Percentiles rank a stretch among this genome's conserved stretches.
These are phyloP conservation scores for Azorinus chamasolen DNA, from an alignment of 2,888 invertebrate genomes.

Conservation along the genomic window DNA sequence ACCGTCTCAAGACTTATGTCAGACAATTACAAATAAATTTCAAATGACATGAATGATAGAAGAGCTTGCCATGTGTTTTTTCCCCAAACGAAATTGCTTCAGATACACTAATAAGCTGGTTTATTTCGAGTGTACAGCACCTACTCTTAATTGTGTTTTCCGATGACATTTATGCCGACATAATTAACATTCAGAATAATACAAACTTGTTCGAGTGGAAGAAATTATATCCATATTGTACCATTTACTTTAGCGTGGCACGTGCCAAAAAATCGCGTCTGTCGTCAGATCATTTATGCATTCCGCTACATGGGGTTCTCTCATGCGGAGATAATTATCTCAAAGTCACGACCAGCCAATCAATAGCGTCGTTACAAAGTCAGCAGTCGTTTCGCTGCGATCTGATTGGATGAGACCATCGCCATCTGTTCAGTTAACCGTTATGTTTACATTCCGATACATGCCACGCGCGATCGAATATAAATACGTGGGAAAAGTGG, in stretches of 20 bases:
- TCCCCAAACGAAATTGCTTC: too few relatives aligned
- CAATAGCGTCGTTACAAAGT: constrained; percentile 34
- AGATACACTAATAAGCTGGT: too few relatives aligned
- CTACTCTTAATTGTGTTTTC: constrained; percentile 34
- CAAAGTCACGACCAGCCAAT: constrained; percentile 45
- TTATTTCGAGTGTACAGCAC: too few relatives aligned
- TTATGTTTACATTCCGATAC: constrained; percentile 69
- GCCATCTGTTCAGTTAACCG: constrained; percentile 64
- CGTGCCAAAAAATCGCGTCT: constrained; percentile 62
- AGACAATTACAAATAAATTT: too few relatives aligned
- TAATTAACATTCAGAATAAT: constrained; percentile 56
- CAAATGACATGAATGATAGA: too few relatives aligned
- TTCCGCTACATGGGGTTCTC: constrained; percentile 44
- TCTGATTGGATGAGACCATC: constrained; percentile 58
- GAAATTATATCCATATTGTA: constrained; percentile 64
- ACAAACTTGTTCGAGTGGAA: constrained; percentile 58
- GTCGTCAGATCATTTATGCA: constrained; percentile 44
- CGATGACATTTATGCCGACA: constrained; percentile 55
- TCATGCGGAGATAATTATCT: constrained; percentile 54
- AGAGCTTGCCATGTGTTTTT: too few relatives aligned
- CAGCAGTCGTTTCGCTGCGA: constrained; percentile 14
- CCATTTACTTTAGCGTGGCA: constrained; percentile 63
- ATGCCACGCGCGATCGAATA: constrained; percentile 54
- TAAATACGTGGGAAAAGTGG: constrained; percentile 45
- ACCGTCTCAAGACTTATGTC: too few relatives aligned